Evolutionary conservation across 2,797 vertebrate species (phyloP).

Genomic region (Myotis daubentonii): DNA sequence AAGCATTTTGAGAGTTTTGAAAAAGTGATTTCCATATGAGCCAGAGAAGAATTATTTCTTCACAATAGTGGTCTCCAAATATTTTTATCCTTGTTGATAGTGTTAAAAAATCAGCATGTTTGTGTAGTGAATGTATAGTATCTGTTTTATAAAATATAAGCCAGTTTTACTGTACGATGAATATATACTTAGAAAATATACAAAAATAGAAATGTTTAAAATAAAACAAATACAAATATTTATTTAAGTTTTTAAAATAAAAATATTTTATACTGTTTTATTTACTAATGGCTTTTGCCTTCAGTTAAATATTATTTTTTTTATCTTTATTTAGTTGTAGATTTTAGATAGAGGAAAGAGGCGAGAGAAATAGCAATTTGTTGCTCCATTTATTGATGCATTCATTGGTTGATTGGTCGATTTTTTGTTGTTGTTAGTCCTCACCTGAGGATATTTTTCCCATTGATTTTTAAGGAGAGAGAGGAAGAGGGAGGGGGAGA

Average conservation of each 20-base stretch:
- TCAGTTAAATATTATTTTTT: background rate
- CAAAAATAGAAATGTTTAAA: background rate
- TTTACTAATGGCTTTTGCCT: background rate
- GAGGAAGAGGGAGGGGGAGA: no score
- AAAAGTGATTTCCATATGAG: background rate
- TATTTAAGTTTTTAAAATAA: background rate
- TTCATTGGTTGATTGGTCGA: background rate
- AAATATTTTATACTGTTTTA: background rate
- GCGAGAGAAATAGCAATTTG: background rate
- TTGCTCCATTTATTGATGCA: background rate
- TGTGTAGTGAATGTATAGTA: background rate
- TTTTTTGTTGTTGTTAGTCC: no score
- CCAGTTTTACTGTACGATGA: background rate
- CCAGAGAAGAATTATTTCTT: background rate
- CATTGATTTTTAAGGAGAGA: no score
- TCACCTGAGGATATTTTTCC: no score
- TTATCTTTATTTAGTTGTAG: no score
- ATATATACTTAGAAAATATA: background rate
- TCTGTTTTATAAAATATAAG: background rate
- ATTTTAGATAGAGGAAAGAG: no score
- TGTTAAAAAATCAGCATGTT: background rate
- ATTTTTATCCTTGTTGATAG: slow-evolving; percentile 7
- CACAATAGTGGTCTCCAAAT: background rate
- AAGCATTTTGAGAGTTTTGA: background rate
- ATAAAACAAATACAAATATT: background rate